A percentile compares a stretch with the other conserved stretches of the same genome.
Conservation (phyloP, 2,797 vertebrate genomes). For the Aldrovandia affinis region DNA sequence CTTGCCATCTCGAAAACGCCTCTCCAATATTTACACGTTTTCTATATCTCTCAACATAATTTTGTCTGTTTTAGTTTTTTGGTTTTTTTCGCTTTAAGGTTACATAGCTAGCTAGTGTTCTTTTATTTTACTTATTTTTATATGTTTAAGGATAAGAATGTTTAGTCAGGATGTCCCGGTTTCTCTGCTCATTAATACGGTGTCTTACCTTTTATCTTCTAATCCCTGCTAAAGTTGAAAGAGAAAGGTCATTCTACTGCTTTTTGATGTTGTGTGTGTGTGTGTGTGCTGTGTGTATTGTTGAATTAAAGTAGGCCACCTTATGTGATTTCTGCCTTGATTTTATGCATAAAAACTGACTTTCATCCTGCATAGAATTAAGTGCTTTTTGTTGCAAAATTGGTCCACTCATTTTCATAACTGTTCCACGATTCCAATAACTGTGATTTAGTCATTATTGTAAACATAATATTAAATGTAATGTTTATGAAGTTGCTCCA, state of each 20-base stretch:
- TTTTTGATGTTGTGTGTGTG: background rate
- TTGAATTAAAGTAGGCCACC: background rate
- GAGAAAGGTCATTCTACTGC: background rate
- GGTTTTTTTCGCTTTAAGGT: too few species aligned
- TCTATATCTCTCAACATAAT: too few species aligned
- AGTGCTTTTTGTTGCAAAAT: background rate
- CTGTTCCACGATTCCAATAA: background rate
- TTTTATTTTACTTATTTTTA: too few species aligned
- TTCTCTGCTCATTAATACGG: slow-evolving; percentile 42
- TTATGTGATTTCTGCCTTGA: background rate
- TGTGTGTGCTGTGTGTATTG: background rate
- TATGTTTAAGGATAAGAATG: slow-evolving; percentile 22
- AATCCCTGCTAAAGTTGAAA: slow-evolving; percentile 34
- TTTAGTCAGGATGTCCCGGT: background rate
- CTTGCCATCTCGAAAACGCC: too few species aligned
- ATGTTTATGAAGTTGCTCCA: background rate
- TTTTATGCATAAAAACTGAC: background rate
- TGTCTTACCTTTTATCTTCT: slow-evolving; percentile 39
- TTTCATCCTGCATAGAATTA: background rate
- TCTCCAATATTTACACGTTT: too few species aligned
- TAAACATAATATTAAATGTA: background rate
- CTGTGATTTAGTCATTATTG: background rate
- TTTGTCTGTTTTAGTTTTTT: too few species aligned
- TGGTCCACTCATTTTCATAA: background rate
- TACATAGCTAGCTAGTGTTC: too few species aligned